Evolutionary conservation across 2,113 vertebrate species (phyloP).

Genomic region (Microcebus tavaratra): DNA sequence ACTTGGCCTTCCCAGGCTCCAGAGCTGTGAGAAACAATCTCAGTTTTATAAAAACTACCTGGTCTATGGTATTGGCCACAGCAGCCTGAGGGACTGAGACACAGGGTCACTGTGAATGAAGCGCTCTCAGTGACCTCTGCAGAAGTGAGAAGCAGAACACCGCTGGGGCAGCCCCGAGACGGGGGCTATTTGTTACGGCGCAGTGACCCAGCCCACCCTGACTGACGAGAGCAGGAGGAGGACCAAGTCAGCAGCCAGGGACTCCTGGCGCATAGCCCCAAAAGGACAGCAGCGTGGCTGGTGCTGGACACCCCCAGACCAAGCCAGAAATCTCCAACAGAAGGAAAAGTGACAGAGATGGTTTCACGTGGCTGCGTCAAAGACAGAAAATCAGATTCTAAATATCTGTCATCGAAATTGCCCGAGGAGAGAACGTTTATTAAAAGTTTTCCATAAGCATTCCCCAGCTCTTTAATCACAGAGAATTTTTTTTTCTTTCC

Average conservation of each 20-base stretch:
- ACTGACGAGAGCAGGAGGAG: not conserved
- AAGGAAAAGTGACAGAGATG: not conserved
- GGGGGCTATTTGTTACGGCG: not conserved
- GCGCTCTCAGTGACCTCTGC: rapidly evolving
- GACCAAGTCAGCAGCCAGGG: too few species aligned
- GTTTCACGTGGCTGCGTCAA: not conserved
- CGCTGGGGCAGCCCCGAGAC: rapidly evolving
- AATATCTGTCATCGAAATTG: not conserved
- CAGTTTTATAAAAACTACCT: not conserved
- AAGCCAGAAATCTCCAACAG: not conserved
- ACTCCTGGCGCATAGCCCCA: too few species aligned
- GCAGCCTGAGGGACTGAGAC: not conserved
- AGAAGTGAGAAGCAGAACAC: not conserved
- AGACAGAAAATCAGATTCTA: not conserved
- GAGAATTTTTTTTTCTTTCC: not conserved
- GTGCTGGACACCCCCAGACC: not conserved
- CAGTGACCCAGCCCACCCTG: not conserved
- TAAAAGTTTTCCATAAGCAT: slow-evolving; percentile 46
- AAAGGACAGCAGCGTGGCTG: too few species aligned
- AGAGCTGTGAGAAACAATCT: not conserved
- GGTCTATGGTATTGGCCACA: too few species aligned
- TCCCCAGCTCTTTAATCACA: slow-evolving; percentile 33
- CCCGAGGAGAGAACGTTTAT: not conserved
- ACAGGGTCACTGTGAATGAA: not conserved
- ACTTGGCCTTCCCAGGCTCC: not conserved